These are phyloP conservation scores for Autographa pulchrina DNA, from an alignment of 2,888 invertebrate genomes.

Conservation along the genomic window DNA sequence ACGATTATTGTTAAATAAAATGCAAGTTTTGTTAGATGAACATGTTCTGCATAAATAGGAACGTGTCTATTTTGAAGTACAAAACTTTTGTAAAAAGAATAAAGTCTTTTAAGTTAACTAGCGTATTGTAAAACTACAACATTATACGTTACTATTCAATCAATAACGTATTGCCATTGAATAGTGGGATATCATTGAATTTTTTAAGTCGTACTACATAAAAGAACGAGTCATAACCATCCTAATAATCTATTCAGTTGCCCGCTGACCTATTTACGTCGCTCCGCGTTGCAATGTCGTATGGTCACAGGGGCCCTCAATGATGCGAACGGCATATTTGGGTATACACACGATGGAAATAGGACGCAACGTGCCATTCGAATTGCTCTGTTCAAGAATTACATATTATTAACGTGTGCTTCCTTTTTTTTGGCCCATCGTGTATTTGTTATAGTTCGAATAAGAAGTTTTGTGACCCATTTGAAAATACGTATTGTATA, in stretches of 20 bases:
- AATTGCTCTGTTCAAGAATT: constrained; percentile 49
- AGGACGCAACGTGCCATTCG: constrained; percentile 49
- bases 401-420: constrained; percentile 48
- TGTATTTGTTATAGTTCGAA: constrained; percentile 8
- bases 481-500: background rate
- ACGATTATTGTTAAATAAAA: constrained; percentile 7
- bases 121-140: constrained; percentile 32
- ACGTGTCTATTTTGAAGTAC: constrained; percentile 19
- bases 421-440: constrained; percentile 18
- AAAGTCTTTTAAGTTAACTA: constrained; percentile 30
- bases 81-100: constrained; percentile 20
- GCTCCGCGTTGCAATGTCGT: constrained; percentile 60
- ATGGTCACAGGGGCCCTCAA: constrained; percentile 58
- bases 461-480: background rate
- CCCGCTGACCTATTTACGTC: constrained; percentile 64
- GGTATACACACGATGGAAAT: constrained; percentile 47
- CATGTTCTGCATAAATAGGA: constrained; percentile 6
- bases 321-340: constrained; percentile 52
- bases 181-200: constrained; percentile 53
- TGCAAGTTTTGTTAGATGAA: background rate
- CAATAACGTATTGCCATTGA: constrained; percentile 55
- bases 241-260: constrained; percentile 64
- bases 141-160: constrained; percentile 44
- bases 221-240: constrained; percentile 56
- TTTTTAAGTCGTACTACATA: constrained; percentile 52